Percentiles rank a stretch among this genome's conserved stretches.
Evolutionary conservation across 2,113 vertebrate genomes (phyloP).

Genomic region (Chloroceryle aenea): DNA sequence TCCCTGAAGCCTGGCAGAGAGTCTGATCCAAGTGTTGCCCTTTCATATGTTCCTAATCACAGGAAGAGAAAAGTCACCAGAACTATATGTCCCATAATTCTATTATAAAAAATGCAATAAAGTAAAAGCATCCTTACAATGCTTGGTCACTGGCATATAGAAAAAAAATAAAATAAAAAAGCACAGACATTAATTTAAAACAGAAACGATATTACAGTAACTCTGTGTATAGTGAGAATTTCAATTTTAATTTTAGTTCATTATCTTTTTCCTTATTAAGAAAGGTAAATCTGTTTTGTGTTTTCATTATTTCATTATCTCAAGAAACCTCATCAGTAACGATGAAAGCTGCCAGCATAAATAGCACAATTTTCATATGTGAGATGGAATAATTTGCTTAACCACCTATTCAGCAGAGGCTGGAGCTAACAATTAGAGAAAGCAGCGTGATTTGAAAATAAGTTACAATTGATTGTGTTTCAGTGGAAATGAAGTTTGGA

Average conservation of each 20-base stretch:
- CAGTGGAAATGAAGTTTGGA: conserved; percentile 85
- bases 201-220: conserved; percentile 68
- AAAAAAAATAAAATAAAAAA: conserved; percentile 53
- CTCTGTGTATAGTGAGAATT: conserved; percentile 65
- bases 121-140: neutral
- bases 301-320: conserved; percentile 87
- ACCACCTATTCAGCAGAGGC: conserved; percentile 79
- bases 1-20: neutral
- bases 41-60: neutral
- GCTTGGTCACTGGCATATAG: conserved; percentile 24
- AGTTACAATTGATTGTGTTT: conserved; percentile 91
- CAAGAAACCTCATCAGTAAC: conserved; percentile 82
- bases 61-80: conserved; percentile 15
- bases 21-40: neutral
- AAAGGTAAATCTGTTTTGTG: conserved; percentile 85
- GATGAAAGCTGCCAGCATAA: conserved; percentile 76
- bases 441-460: conserved; percentile 79
- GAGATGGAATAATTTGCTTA: conserved; percentile 83
- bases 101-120: conserved; percentile 49
- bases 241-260: conserved; percentile 86
- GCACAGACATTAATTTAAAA: conserved; percentile 67
- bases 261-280: conserved; percentile 85
- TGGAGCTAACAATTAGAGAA: conserved; percentile 84
- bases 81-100: conserved; percentile 13
- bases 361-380: conserved; percentile 82